A percentile compares a stretch with the other conserved stretches of the same genome.
Conservation (phyloP, 2,888 invertebrate genomes). For the Drosophila mettleri region DNA sequence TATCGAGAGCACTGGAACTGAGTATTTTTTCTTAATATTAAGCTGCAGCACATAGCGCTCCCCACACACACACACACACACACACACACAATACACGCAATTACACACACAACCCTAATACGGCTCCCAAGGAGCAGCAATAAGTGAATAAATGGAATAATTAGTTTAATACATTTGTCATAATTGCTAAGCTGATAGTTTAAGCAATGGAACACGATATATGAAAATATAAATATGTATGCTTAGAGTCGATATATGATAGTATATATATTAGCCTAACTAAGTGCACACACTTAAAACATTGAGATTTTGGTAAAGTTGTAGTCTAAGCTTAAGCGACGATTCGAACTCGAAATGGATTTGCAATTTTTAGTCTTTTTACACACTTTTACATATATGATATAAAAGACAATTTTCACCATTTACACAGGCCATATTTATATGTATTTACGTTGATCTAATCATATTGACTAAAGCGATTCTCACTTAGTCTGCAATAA, state of each 20-base stretch:
- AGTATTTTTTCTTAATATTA: conserved; percentile 77
- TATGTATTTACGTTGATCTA: conserved; percentile 58
- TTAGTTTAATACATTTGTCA: conserved; percentile 73
- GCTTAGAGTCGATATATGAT: conserved; percentile 23
- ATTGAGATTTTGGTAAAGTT: conserved; percentile 48
- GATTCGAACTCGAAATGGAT: conserved; percentile 38
- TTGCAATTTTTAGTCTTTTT: conserved; percentile 39
- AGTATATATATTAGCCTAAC: conserved; percentile 18
- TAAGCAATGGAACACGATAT: conserved; percentile 29
- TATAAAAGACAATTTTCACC: conserved; percentile 36
- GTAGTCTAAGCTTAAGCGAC: conserved; percentile 9
- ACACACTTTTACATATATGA: not conserved
- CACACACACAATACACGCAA: conserved; percentile 19
- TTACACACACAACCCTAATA: conserved; percentile 39
- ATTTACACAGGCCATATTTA: conserved; percentile 58
- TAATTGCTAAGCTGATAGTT: conserved; percentile 62
- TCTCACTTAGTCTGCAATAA: conserved; percentile 60
- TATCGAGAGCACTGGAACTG: conserved; percentile 79
- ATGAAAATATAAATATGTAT: conserved; percentile 23
- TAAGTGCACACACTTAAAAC: conserved; percentile 18
- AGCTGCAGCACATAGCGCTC: conserved; percentile 65
- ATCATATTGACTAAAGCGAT: conserved; percentile 54
- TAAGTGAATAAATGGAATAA: conserved; percentile 62
- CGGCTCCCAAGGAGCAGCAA: conserved; percentile 79
- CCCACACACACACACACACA: conserved; percentile 18